A percentile compares a stretch with the other conserved stretches of the same genome.
phyloP scores from a whole-genome alignment of 2,113 vertebrate genomes.

The Ptychochromis oligacanthus region DNA sequence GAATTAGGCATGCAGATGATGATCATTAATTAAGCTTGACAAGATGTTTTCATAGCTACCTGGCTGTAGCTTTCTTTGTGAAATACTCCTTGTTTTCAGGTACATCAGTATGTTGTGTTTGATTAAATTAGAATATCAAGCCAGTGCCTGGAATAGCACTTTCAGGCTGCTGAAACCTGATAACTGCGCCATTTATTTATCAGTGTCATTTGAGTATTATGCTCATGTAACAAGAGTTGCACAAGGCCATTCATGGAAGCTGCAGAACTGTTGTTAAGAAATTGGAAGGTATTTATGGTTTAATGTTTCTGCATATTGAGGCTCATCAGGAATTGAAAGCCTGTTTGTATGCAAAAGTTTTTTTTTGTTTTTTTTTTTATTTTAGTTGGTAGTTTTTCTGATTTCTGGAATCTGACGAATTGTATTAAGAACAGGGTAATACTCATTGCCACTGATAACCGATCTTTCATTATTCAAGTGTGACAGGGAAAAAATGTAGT shows the following conservation, averaged over 20 bases:
- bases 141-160: neutral
- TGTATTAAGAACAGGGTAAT: neutral
- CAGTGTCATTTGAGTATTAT: neutral
- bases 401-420: conserved; percentile 17
- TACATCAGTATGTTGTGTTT: neutral
- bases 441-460: neutral
- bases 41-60: neutral
- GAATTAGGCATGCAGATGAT: neutral
- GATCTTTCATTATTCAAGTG: neutral
- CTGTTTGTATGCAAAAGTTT: neutral
- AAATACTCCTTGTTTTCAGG: neutral
- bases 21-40: neutral
- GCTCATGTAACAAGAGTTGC: neutral
- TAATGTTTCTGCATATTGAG: neutral
- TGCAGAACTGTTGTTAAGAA: conserved; percentile 15
- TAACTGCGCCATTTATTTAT: conserved; percentile 7
- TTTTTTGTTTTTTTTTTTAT: neutral
- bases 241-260: neutral
- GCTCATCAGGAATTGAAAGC: conserved; percentile 6
- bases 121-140: neutral
- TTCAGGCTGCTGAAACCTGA: conserved; percentile 4
- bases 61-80: neutral
- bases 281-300: conserved; percentile 3
- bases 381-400: neutral
- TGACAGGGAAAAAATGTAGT: neutral